Conservation (phyloP, 1,140 invertebrate genomes). For the Bacillus rossius region DNA sequence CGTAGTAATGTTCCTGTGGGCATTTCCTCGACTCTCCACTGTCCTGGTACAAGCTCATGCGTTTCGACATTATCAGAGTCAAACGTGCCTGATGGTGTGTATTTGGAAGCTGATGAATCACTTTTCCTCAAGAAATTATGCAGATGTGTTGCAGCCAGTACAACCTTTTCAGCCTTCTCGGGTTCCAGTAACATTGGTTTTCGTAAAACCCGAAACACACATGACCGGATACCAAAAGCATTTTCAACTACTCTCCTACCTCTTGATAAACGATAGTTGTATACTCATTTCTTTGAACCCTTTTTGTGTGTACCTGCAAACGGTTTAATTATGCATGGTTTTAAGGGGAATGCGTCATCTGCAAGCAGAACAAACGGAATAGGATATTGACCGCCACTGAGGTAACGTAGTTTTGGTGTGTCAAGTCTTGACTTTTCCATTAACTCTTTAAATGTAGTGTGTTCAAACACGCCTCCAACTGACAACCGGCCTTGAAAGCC, state of each 20-base stretch:
- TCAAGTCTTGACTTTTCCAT: neutral
- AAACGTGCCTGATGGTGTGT: constrained; percentile 8
- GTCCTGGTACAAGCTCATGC: neutral
- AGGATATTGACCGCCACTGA: no score
- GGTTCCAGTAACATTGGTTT: constrained; percentile 17
- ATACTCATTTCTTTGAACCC: constrained; percentile 24
- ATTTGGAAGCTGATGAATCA: neutral
- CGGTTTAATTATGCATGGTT: constrained; percentile 28
- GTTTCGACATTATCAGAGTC: constrained; percentile 1
- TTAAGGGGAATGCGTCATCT: constrained; percentile 31
- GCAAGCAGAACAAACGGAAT: no score
- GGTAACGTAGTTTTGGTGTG: no score
- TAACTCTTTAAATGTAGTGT: constrained; percentile 9
- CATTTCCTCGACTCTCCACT: constrained; percentile 8
- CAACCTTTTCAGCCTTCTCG: constrained; percentile 8
- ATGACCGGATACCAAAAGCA: constrained; percentile 36
- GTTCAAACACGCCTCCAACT: constrained; percentile 37
- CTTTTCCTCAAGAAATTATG: neutral
- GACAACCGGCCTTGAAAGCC: constrained; percentile 36
- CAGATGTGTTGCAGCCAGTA: constrained; percentile 4
- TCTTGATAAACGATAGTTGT: constrained; percentile 27
- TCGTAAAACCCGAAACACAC: constrained; percentile 17
- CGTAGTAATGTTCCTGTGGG: constrained; percentile 4
- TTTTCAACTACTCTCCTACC: constrained; percentile 38
- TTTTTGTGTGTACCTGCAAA: constrained; percentile 22